Evolutionary conservation across 2,888 invertebrate species (phyloP).

Genomic region (Parnassius mnemosyne): DNA sequence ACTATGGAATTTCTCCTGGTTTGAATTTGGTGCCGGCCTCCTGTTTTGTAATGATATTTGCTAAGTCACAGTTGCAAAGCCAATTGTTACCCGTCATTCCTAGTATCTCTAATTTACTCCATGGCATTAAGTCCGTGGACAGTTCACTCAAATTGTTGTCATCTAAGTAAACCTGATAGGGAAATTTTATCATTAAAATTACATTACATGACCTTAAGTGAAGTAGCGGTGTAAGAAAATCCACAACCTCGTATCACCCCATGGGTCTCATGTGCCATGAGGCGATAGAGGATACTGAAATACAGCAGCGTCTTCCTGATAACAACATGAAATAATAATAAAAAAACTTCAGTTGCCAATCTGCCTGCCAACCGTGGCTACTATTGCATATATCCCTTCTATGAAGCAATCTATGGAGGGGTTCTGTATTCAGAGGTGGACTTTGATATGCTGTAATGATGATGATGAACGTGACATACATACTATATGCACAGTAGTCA

Average conservation of each 20-base stretch:
- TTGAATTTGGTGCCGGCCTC: conserved; percentile 64
- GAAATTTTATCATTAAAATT: not conserved
- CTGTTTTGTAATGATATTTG: conserved; percentile 63
- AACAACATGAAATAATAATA: too few species aligned
- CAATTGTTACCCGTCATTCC: conserved; percentile 83
- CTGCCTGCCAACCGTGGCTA: too few species aligned
- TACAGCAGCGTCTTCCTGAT: too few species aligned
- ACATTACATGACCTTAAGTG: not conserved
- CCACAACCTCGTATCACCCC: too few species aligned
- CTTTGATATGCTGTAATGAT: too few species aligned
- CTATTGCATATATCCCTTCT: too few species aligned
- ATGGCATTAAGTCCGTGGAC: conserved; percentile 75
- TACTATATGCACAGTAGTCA: not conserved
- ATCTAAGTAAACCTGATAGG: conserved; percentile 81
- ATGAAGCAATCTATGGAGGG: too few species aligned
- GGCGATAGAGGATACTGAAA: too few species aligned
- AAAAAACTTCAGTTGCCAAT: too few species aligned
- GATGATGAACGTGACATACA: not conserved
- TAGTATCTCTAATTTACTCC: conserved; percentile 77
- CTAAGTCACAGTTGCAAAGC: conserved; percentile 82
- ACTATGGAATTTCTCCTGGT: conserved; percentile 63
- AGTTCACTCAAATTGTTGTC: conserved; percentile 81
- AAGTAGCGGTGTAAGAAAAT: too few species aligned
- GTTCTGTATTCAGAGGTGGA: too few species aligned
- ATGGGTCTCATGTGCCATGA: too few species aligned